A percentile compares a stretch with the other conserved stretches of the same genome.
Evolutionary conservation across 2,888 invertebrate genomes (phyloP).

Genomic region (Steromphala cineraria): DNA sequence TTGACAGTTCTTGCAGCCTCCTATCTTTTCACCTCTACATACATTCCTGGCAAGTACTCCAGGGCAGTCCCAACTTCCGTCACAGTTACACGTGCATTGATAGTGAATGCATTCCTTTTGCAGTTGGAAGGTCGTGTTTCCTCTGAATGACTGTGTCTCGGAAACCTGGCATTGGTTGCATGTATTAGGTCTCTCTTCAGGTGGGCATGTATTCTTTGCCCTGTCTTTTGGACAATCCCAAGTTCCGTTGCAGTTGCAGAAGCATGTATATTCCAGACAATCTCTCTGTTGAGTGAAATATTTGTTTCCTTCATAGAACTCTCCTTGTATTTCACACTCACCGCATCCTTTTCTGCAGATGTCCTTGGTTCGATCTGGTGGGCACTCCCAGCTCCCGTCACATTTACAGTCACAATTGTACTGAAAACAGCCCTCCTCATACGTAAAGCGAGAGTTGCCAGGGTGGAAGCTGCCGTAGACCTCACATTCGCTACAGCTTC

Average conservation of each 20-base stretch:
- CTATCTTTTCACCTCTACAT: slow-evolving; percentile 34
- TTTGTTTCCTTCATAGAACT: slow-evolving; percentile 32
- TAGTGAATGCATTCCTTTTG: slow-evolving; percentile 58
- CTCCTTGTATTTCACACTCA: slow-evolving; percentile 49
- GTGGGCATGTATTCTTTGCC: slow-evolving; percentile 45
- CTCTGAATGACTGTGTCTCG: slow-evolving; percentile 37
- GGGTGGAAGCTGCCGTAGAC: slow-evolving; percentile 46
- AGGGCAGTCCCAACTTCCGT: slow-evolving; percentile 65
- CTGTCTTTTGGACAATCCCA: slow-evolving; percentile 56
- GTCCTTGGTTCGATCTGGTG: slow-evolving; percentile 41
- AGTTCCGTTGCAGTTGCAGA: slow-evolving; percentile 62
- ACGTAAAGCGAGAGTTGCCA: slow-evolving; percentile 50
- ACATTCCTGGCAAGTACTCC: slow-evolving; percentile 52
- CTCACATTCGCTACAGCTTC: slow-evolving; percentile 50
- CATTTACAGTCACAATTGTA: slow-evolving; percentile 63
- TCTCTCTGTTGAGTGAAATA: slow-evolving; percentile 46
- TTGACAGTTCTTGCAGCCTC: slow-evolving; percentile 25
- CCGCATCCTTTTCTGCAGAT: slow-evolving; percentile 48
- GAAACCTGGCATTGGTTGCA: slow-evolving; percentile 37
- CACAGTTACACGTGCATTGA: slow-evolving; percentile 62
- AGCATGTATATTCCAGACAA: slow-evolving; percentile 53
- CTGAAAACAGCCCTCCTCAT: slow-evolving; percentile 56
- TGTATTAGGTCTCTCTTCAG: neutral
- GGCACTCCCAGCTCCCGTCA: slow-evolving; percentile 59
- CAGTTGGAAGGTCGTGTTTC: slow-evolving; percentile 54